Base-by-base conservation (phyloP, 2,888 invertebrate species). In the Amphipyra tragopoginis region DNA sequence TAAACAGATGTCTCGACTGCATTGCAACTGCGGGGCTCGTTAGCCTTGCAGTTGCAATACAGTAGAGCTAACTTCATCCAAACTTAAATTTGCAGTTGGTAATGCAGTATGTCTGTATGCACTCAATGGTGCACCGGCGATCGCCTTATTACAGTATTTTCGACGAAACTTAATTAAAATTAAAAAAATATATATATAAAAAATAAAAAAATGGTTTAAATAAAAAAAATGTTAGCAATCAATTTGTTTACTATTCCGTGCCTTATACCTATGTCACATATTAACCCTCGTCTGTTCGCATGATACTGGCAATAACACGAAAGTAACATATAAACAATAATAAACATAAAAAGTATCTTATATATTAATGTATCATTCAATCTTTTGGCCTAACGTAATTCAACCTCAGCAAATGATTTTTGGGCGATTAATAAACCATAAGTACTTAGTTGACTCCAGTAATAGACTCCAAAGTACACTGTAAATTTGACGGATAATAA, bases 231-330 rank as follows among this genome's bases (percentile, higher is more conserved):
- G 15, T 14, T 42, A 48, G 64, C 65, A 36, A 44, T 72, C 60
- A 47, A 90, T 78, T 86, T 85, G 75, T 88, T 91, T 78, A 54
- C 88, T 91, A 70, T 87, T 91, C 68, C 84, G 88, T 70, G 67
- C 47, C 73, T 69, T 84, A 72, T 82, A 72, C 66, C 60, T 79
- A 47, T 72, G 44, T 63, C 76, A 77, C 74, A 11, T 57, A 71
- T 74, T 77, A 77, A 86, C 79, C 86, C 86, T 71, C 86, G 89
- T 70, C 90, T 91, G 76, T 91, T 91, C 81, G 61, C 70, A 52
- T 66, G 72, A 89, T 91, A 66, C 93, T 66, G 40, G 13, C 15
- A 45, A 53, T 59, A 65, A 53, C 34, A 14, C 36, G 6, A 36
- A 47, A 54, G 39, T 43, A 43, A 43, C 5, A 4, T n/a, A n/a